phyloP scores from a whole-genome alignment of 2,797 vertebrate species.

The Malurus splendens region DNA sequence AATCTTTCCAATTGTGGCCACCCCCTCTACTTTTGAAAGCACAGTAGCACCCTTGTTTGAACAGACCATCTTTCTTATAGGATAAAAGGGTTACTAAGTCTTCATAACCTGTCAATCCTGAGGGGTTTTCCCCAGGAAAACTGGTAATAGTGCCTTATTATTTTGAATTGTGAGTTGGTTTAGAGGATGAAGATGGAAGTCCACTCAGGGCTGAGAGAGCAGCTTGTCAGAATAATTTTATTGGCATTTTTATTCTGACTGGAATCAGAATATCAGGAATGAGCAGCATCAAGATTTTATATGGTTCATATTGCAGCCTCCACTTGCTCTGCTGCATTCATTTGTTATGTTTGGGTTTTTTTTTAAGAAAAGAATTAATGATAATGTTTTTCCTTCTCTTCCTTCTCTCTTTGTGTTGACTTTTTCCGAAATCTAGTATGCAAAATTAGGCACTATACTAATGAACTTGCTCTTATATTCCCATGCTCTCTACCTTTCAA shows the following conservation, averaged over 20 bases:
- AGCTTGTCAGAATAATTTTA: conserved; percentile 46
- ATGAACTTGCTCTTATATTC: neutral
- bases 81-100: conserved; percentile 49
- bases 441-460: neutral
- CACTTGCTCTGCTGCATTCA: neutral
- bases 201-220: conserved; percentile 43
- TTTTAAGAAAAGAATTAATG: neutral
- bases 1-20: neutral
- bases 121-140: conserved; percentile 48
- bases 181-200: conserved; percentile 49
- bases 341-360: neutral
- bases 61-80: conserved; percentile 52
- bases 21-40: conserved; percentile 9
- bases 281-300: neutral
- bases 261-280: conserved; percentile 39
- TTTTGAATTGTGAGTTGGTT: conserved; percentile 60
- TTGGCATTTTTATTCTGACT: conserved; percentile 43
- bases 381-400: neutral
- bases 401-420: neutral
- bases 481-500: neutral
- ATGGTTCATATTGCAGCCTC: neutral
- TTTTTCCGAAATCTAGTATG: neutral
- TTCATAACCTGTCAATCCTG: conserved; percentile 28
- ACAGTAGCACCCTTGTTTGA: conserved; percentile 52
- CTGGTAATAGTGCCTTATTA: conserved; percentile 44